Evolutionary conservation across 2,797 vertebrate species (phyloP), one percentile per base, ranked within the genome.

Genomic region (Florisuga fusca): DNA sequence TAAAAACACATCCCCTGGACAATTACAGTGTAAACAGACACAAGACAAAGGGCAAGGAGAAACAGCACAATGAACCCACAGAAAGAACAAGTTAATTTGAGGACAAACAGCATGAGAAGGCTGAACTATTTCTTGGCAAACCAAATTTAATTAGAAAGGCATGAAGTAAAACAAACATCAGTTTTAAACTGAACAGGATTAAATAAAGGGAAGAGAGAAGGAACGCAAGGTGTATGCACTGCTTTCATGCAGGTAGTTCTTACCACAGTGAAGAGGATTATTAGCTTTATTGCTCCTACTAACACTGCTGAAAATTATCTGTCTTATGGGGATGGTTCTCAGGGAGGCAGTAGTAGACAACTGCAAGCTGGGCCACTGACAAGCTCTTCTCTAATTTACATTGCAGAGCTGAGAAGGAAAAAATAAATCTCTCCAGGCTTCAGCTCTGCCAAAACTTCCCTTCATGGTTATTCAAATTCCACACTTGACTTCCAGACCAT

Each of bases 41-140:
- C 7, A 43, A 94, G 80, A 90, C 69, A 94, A 91, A 94, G 78
- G 45, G 72, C 26, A 77, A 72, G 76, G 73, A 81, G 62, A 94
- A 86, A 68, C 75, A 74, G 38, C 36, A 53, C 69, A 91, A 46
- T 15, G 17, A 87, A 83, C 10, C 7, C 31, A 29, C 68, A 73
- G 88, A 81, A 91, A 93, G 63, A 93, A 66, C 17, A 64, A 72
- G 27, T 78, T 91, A 84, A 91, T 51, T 51, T 85, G 77, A 90
- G 38, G 61, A 78, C 66, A 87, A 91, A 79, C 55, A 93, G 83
- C 66, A 69, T 31, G 58, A 86, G 74, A 88, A 94, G 34, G 31
- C 81, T 77, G 53, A 41, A 11, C 31, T 59, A 27, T 43, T 92
- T 92, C 75, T 83, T 91, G 72, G 53, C 78, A 83, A 31, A 29